Evolutionary conservation across 1,140 invertebrate genomes (phyloP), one percentile per base, ranked within the genome.

Genomic region (Drosophila azteca): DNA sequence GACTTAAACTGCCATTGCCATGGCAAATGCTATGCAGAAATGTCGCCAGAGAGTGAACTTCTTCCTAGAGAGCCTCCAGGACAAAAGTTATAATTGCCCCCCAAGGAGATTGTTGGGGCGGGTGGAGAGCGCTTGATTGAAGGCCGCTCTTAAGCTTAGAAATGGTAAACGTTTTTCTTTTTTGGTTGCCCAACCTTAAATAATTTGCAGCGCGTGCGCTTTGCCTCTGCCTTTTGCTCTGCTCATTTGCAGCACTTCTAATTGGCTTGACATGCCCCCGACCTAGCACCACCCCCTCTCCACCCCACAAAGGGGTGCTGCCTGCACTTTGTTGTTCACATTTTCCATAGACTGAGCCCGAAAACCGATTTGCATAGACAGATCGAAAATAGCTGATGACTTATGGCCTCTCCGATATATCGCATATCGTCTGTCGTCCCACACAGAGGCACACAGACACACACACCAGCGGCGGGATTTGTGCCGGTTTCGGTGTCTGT

Each of bases 371-470:
- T 67, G 64, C 67, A 69, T 69, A 15, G 64, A 54, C 62, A 59
- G 50, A 46, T 61, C 41, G 41, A 61, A 39, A 67, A 55, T 41
- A 11, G 11, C 54, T 26, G 51, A 76, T 76, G 62, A 76, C 69
- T 66, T 70, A 55, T 43, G 58, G 73, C 71, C 75, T 64, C 45
- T 20, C 55, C 62, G 35, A 65, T 77, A 77, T 81, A 77, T 81
- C 78, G 62, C 72, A 79, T 84, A 73, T 84, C 80, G 68, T 61
- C 61, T 70, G 66, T 77, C 73, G 74, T 41, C 77, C 67, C 67
- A 71, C 68, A 64, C 64, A 50, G 43, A 69, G 46, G 43, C n/a
- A 26, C 6, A 39, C 57, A 39, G 20, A n/a, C 17, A 26, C 9
- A 60, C 59, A 61, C 43, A 60, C 66, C 58, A 24, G 44, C 71